Conservation (phyloP, 1,140 invertebrate species). For the Diplogasteroides magnus region DNA sequence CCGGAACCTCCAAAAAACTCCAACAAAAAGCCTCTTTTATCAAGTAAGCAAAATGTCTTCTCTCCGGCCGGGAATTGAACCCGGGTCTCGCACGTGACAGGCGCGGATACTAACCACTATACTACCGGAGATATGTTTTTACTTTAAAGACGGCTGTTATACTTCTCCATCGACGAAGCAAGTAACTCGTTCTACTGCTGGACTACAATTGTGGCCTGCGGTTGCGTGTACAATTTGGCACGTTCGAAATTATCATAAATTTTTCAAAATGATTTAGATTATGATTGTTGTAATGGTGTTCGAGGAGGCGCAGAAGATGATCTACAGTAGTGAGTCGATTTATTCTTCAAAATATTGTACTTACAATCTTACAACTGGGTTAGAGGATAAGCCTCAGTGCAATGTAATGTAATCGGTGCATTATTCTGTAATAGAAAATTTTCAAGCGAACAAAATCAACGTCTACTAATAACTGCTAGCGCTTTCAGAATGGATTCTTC, state of each 20-base stretch:
- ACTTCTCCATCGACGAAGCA: background rate
- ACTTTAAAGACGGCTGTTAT: background rate
- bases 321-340: too few species aligned
- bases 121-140: slow-evolving; percentile 22
- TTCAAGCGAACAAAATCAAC: too few species aligned
- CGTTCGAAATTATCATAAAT: background rate
- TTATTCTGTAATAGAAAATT: background rate
- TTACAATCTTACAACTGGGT: too few species aligned
- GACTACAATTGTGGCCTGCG: background rate
- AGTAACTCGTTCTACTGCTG: background rate
- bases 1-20: too few species aligned
- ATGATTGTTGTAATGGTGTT: background rate
- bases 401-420: background rate
- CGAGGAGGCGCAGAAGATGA: background rate
- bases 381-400: too few species aligned
- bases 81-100: slow-evolving; percentile 41
- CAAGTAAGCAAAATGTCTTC: too few species aligned
- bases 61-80: slow-evolving; percentile 40
- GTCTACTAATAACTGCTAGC: too few species aligned
- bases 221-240: background rate
- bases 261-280: background rate
- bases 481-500: background rate
- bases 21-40: too few species aligned
- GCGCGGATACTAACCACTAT: slow-evolving; percentile 40
- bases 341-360: too few species aligned